Evolutionary conservation across 2,888 invertebrate genomes (phyloP).

Genomic region (Microctonus hyperodae): DNA sequence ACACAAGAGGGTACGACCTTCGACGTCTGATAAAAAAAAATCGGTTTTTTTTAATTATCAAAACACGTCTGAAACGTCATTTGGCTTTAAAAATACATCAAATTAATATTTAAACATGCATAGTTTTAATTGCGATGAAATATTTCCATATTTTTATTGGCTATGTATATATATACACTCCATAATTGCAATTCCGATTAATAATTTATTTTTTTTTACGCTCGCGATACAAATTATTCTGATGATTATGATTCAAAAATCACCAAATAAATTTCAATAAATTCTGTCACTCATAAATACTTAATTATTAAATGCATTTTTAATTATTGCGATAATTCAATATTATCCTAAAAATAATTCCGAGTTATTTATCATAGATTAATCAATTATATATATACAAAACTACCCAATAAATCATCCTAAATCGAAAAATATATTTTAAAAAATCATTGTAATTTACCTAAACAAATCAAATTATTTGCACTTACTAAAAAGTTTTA

Average conservation of each 20-base stretch:
- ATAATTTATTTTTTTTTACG: background rate
- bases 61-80: background rate
- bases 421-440: too few relatives aligned
- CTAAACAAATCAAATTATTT: too few relatives aligned
- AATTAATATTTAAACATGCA: background rate
- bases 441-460: too few relatives aligned
- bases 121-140: background rate
- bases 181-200: background rate
- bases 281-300: too few relatives aligned
- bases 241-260: background rate
- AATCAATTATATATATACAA: too few relatives aligned
- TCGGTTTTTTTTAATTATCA: background rate
- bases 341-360: too few relatives aligned
- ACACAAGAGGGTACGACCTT: conserved; percentile 12
- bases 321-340: too few relatives aligned
- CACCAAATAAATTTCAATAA: background rate
- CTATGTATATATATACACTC: background rate
- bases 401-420: too few relatives aligned
- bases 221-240: background rate
- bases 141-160: background rate
- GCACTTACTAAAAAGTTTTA: too few relatives aligned
- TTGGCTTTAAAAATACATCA: background rate
- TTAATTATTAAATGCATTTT: background rate
- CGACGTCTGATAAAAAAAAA: background rate
- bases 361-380: too few relatives aligned